Evolutionary conservation across 2,113 vertebrate genomes (phyloP).

Genomic region (Budorcas taxicolor): DNA sequence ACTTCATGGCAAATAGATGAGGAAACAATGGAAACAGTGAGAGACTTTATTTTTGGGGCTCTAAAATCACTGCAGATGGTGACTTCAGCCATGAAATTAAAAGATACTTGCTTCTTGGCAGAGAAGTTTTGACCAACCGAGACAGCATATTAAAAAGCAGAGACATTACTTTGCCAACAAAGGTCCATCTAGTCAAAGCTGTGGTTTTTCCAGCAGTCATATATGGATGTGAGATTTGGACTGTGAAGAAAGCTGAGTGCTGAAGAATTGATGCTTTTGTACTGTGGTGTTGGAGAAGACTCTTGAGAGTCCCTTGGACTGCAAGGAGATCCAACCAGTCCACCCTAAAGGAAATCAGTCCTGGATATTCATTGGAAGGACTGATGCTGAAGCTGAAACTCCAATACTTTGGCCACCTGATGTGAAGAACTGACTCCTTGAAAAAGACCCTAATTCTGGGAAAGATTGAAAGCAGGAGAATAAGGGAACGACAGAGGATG

Average conservation of each 20-base stretch:
- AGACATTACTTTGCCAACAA: background rate
- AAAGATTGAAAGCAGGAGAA: background rate
- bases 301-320: background rate
- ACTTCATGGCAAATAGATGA: background rate
- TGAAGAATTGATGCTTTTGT: background rate
- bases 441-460: background rate
- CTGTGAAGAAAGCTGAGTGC: background rate
- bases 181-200: background rate
- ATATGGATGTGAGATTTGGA: background rate
- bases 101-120: background rate
- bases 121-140: background rate
- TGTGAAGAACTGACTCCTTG: background rate
- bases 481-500: background rate
- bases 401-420: background rate
- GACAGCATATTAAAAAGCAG: background rate
- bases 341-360: background rate
- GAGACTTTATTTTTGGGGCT: background rate
- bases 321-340: background rate
- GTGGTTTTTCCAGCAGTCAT: background rate
- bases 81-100: background rate
- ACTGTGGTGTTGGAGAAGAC: background rate
- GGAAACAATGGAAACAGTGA: background rate
- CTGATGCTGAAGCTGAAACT: background rate
- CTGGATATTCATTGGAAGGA: background rate
- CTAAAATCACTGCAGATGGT: background rate